phyloP scores from a whole-genome alignment of 1,140 invertebrate genomes.

The Trachymyrmex cornetzi region DNA sequence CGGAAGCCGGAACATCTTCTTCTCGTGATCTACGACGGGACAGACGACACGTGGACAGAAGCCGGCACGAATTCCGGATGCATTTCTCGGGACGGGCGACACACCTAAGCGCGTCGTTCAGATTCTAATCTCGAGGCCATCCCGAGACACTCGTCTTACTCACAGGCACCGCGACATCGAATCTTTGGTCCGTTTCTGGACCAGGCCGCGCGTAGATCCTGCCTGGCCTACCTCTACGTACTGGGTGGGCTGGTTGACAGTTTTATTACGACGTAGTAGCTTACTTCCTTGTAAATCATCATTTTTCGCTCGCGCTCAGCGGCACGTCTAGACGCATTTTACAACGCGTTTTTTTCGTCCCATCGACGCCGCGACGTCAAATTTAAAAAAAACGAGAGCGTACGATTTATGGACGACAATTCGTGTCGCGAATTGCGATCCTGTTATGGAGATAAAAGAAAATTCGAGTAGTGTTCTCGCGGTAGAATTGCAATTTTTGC shows the following conservation, averaged over 20 bases:
- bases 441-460: conserved; percentile 11
- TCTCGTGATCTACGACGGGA: conserved; percentile 13
- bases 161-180: conserved; percentile 38
- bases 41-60: conserved; percentile 78
- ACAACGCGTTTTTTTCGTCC: background rate
- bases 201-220: background rate
- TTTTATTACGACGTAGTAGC: conserved; percentile 61
- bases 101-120: conserved; percentile 81
- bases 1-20: conserved; percentile 42
- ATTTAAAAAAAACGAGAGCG: conserved; percentile 16
- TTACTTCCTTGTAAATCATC: conserved; percentile 56
- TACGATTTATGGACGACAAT: conserved; percentile 40
- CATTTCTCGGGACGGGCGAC: conserved; percentile 75
- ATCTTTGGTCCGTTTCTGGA: conserved; percentile 36
- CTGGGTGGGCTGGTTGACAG: conserved; percentile 60
- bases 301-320: conserved; percentile 37
- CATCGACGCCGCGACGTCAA: conserved; percentile 25
- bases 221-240: conserved; percentile 7
- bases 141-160: conserved; percentile 78
- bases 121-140: conserved; percentile 82
- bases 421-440: conserved; percentile 15
- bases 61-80: conserved; percentile 80
- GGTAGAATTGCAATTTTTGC: conserved; percentile 8
- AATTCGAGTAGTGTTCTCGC: background rate
- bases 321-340: conserved; percentile 35